These are phyloP conservation scores for Diphyllodes magnificus DNA, from an alignment of 2,113 vertebrate species.

Conservation along the genomic window DNA sequence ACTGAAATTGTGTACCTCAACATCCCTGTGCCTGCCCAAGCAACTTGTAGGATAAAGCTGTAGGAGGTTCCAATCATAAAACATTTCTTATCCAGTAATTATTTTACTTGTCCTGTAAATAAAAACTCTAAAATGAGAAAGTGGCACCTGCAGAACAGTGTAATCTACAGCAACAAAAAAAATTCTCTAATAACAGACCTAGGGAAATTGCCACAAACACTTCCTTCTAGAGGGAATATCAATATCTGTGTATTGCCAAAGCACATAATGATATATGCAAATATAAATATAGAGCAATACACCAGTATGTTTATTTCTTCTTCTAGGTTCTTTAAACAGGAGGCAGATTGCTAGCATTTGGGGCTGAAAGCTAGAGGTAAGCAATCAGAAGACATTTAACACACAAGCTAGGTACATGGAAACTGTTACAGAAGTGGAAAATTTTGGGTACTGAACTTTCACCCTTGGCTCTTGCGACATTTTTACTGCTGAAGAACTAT, in stretches of 20 bases:
- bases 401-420: not conserved
- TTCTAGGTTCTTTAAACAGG: not conserved
- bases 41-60: not conserved
- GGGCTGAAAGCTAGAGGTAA: not conserved
- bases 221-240: not conserved
- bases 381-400: not conserved
- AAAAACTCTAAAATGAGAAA: not conserved
- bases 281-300: not conserved
- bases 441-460: not conserved
- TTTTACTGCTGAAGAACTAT: not conserved
- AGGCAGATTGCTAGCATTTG: not conserved
- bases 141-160: not conserved
- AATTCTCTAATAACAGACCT: not conserved
- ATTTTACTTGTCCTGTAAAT: not conserved
- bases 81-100: not conserved
- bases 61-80: not conserved
- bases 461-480: not conserved
- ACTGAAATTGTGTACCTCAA: not conserved
- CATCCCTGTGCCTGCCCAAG: not conserved
- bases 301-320: not conserved
- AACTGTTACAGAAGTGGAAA: not conserved
- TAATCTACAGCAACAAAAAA: not conserved
- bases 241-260: not conserved
- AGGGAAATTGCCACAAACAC: not conserved
- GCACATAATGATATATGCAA: not conserved